A percentile compares a stretch with the other conserved stretches of the same genome.
Evolutionary conservation across 1,140 invertebrate genomes (phyloP).

Genomic region (Neodiprion lecontei): DNA sequence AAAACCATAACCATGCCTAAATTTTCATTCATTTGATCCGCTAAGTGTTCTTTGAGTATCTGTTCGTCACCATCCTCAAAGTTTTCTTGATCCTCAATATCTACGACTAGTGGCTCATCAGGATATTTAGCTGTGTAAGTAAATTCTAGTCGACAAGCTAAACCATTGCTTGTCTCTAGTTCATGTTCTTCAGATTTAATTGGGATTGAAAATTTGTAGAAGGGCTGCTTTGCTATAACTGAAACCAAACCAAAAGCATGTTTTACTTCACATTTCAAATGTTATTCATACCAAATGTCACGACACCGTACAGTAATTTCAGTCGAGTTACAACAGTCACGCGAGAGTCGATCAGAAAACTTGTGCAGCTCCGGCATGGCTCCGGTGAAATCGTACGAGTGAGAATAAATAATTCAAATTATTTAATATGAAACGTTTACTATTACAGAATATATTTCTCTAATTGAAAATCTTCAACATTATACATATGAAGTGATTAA

Average conservation of each 20-base stretch:
- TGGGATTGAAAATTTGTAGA: slow-evolving; percentile 76
- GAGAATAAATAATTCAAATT: too few relatives aligned
- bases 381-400: too few relatives aligned
- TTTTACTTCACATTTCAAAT: slow-evolving; percentile 14
- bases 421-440: too few relatives aligned
- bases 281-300: slow-evolving; percentile 18
- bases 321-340: too few relatives aligned
- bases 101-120: slow-evolving; percentile 82
- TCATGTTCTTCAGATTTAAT: slow-evolving; percentile 81
- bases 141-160: slow-evolving; percentile 78
- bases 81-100: slow-evolving; percentile 81
- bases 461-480: too few relatives aligned
- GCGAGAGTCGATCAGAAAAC: too few relatives aligned
- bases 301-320: not conserved
- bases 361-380: too few relatives aligned
- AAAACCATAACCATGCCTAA: slow-evolving; percentile 98
- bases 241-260: slow-evolving; percentile 46
- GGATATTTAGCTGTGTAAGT: slow-evolving; percentile 89
- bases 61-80: slow-evolving; percentile 76
- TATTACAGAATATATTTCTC: too few relatives aligned
- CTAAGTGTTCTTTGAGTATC: slow-evolving; percentile 73
- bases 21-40: slow-evolving; percentile 83
- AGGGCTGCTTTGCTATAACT: slow-evolving; percentile 76
- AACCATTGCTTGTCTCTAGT: slow-evolving; percentile 68
- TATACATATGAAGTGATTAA: too few relatives aligned